Base-by-base conservation (phyloP, 2,797 vertebrate species). In the Silurus lanzhouensis region DNA sequence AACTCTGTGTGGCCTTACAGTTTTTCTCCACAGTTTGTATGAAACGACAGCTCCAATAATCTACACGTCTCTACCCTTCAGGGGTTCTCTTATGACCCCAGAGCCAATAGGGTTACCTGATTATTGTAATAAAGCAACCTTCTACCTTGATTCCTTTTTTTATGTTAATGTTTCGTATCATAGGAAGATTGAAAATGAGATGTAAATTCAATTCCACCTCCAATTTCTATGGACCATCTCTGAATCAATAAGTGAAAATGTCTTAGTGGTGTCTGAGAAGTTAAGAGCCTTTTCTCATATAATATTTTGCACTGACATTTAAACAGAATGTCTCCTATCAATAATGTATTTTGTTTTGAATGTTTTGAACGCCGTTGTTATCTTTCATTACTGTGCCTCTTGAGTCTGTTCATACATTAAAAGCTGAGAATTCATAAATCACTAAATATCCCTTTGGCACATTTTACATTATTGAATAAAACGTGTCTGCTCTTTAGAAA, bases 231-330 rank as follows among this genome's bases (percentile, higher is more conserved):
- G 25, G 10, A 60, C 44, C 27, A 82, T 70, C 48, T 63, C 55
- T 57, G 14, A 63, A 72, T 85, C 58, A 85, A 38, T 68, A 85
- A 74, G 19, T 72, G 64, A 80, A 78, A 67, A 27, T 74, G 60
- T 72, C 57, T 70, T 70, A 48, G 31, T n/a, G 12, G 44, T 64
- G 44, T 52, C 58, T 81, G 17, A 27, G 9, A 84, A 70, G 17
- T 55, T 22, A 31, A 55, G 17, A 74, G 57, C 10, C 44, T 55
- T 80, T 61, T 57, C 68, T 64, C 14, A 31, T 44, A 52, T 81
- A 20, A 22, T 7, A 44, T 15, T 44, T 55, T 22, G 55, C 38
- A 70, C 14, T 25, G 63, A 79, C 38, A 83, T 52, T 52, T 44
- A 55, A 52, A 63, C 55, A 3, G 4, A 64, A 80, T n/a, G 22